Base-by-base conservation (phyloP, 2,797 vertebrate genomes). In the Simalia tracyae region DNA sequence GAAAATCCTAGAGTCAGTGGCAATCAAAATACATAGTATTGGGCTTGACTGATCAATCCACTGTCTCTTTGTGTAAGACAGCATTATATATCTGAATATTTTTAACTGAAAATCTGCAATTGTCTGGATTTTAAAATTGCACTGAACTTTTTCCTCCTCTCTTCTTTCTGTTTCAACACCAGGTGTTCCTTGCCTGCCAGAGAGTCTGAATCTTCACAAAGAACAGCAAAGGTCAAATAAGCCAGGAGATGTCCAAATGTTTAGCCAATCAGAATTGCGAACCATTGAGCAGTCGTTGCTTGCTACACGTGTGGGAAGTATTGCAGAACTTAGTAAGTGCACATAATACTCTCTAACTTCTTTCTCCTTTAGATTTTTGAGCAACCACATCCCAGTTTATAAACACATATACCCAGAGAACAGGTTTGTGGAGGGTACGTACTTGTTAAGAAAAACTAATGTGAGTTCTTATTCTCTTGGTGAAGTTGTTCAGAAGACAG, bases 301-400 rank as follows among this genome's bases (percentile, higher is more conserved):
- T 95, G 98, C 99, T 96, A 99, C 99, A 0, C 98, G 98, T 0
- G 99, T 99, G 96, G 99, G 99, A 96, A 99, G 99, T 98, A 98
- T 99, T 89, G 97, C 99, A 1, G 99, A 99, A 91, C 98, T 99
- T 97, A 99, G 99, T 99, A 97, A 99, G 99, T 98, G 94, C 85
- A 19, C 76, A 56, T 31, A 60, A 93, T 42, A 57, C 11, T 89
- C 59, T 22, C 5, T 31, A 46, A 6, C 2, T 10, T 90, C 92
- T 94, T 57, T 86, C 6, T 61, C 57, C n/a, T 88, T 4, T 0
- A 24, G 14, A 11, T 61, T 86, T 84, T 90, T 68, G 76, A 91
- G 92, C 92, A 56, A 81, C 36, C 5, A 0, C 7, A 6, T 88
- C 17, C n/a, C 66, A 46, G 14, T n/a, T 86, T 87, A 66, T 57